Evolutionary conservation across 2,113 vertebrate genomes (phyloP).

Genomic region (Oenanthe oenanthe): DNA sequence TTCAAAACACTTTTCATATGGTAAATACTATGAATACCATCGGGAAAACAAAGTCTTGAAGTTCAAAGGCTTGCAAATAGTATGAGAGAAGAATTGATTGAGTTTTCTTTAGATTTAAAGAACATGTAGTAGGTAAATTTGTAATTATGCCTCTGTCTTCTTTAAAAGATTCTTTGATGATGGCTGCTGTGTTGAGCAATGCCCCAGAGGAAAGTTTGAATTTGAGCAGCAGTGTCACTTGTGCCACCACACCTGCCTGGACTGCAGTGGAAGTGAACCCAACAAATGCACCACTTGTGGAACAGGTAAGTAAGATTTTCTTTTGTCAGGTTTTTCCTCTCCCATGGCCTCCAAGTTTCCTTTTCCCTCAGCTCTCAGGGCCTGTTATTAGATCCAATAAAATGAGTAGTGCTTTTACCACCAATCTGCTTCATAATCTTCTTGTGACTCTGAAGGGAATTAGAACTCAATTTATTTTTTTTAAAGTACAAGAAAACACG

Average conservation of each 20-base stretch:
- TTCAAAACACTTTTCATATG: not conserved
- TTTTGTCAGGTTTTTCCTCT: not conserved
- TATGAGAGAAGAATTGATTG: not conserved
- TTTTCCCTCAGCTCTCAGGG: not conserved
- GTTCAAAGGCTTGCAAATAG: not conserved
- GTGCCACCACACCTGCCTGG: constrained; percentile 89
- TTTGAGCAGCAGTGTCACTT: constrained; percentile 77
- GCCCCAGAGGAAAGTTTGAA: constrained; percentile 79
- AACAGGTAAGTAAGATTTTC: constrained; percentile 76
- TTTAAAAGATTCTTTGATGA: constrained; percentile 82
- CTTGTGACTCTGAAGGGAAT: not conserved
- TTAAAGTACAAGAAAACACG: not conserved
- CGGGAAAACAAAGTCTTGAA: not conserved
- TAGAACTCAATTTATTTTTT: not conserved
- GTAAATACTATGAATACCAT: not conserved
- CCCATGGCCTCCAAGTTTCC: not conserved
- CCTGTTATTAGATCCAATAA: not conserved
- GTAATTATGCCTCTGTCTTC: not conserved
- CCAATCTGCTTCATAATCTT: not conserved
- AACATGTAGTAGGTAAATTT: not conserved
- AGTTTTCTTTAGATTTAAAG: not conserved
- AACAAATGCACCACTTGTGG: constrained; percentile 85
- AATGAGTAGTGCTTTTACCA: not conserved
- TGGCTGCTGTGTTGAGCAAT: constrained; percentile 79
- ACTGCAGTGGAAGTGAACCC: constrained; percentile 84